Evolutionary conservation across 2,113 vertebrate species (phyloP), one percentile per base, ranked within the genome.

Genomic region (Malurus alboscapulatus): DNA sequence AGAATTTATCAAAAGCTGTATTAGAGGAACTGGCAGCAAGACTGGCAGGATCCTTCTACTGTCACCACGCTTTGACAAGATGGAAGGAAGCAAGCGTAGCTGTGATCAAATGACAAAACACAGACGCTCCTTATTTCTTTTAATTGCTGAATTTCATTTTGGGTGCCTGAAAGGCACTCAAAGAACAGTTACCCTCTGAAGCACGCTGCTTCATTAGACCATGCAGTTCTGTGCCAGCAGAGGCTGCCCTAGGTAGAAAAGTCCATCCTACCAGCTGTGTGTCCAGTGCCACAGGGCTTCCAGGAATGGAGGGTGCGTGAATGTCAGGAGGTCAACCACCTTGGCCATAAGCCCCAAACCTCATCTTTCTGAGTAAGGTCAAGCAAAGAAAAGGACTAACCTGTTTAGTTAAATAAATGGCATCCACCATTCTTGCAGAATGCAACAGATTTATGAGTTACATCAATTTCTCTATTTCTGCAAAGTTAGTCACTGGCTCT

Each of bases 101-200:
- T 87, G 67, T 73, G 87, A 91, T 61, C 50, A 79, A 88, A 81
- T 74, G 80, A 71, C 68, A 88, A 73, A 92, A 92, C 55, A 92
- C 54, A 84, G 55, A 86, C 77, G 30, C 2, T 87, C 45, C 30
- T 68, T 78, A 48, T 51, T 78, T 24, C 24, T 85, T 71, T 30
- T 44, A 76, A 84, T 40, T 16, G 19, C 32, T 71, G 44, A 20
- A 63, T 93, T 81, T 84, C 47, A n/a, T 47, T 47, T 25, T 30
- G 51, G 1, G 44, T 27, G 21, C 30, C 44, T 78, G 19, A 82
- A 78, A 95, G n/a, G 12, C 38, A 87, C 12, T 4, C 24, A 55
- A 75, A 69, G 71, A 78, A 24, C 20, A 55, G 25, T 8, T 67
- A n/a, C 32, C 32, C 36, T 48, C 58, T 65, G 36, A 87, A 75